Evolutionary conservation across 2,113 vertebrate genomes (phyloP), one percentile per base, ranked within the genome.

Genomic region (Perca flavescens): DNA sequence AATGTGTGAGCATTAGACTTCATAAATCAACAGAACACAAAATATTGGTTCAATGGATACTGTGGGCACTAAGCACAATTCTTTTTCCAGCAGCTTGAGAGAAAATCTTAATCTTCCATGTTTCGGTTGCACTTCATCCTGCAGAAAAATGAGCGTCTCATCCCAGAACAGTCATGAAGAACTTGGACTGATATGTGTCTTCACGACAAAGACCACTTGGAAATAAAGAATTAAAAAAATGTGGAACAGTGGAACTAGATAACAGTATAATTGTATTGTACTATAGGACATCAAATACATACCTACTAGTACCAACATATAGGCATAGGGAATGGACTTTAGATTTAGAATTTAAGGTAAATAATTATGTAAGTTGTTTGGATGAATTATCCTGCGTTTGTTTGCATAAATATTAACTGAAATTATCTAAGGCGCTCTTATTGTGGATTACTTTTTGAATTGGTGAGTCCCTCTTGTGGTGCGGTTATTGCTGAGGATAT

Each of bases 121-220:
- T 34, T 79, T 54, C 1, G 19, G 2, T 71, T 79, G 22, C 36
- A 34, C 19, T 47, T 54, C 40, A 58, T 58, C 43, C 53, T 77
- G 40, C 63, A 57, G 53, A 58, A 67, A 49, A 77, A 77, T 17
- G 25, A 77, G 9, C 53, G 25, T 25, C 53, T 74, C 43, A 74
- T 3, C 43, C 57, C 71, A 61, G 57, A 72, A 46, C 53, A 28
- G n/a, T 28, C 36, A 12, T 58, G 47, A 58, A 47, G 22, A 47
- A 19, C 22, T 13, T 21, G 10, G 54, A 25, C 28, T 19, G 6
- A 31, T 15, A 54, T 76, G 36, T n/a, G 62, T n/a, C 22, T 11
- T 76, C 62, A 65, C 10, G 46, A 47, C 28, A 47, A 34, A 28
- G 36, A 47, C 15, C 50, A 28, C 36, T 50, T 46, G 46, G 36